A percentile compares a stretch with the other conserved stretches of the same genome.
Evolutionary conservation across 2,888 invertebrate genomes (phyloP).

Genomic region (Leptopilina drosophilae): DNA sequence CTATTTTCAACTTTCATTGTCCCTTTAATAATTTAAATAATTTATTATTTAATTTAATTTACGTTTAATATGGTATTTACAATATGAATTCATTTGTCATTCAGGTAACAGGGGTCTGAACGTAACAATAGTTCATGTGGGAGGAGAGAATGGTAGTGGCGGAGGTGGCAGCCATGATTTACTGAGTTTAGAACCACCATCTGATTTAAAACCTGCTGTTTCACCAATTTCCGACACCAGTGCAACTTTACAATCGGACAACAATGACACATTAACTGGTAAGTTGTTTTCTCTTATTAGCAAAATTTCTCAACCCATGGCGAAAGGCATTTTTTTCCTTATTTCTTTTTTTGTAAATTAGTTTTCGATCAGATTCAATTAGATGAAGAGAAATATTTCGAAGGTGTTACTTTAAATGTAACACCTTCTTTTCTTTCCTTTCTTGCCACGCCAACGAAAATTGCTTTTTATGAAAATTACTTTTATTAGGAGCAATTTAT

Average conservation of each 20-base stretch:
- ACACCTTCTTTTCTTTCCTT: too few relatives aligned
- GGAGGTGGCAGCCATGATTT: conserved; percentile 67
- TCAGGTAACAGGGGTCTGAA: conserved; percentile 75
- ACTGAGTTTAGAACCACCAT: conserved; percentile 70
- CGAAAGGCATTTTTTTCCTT: neutral
- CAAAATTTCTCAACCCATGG: neutral
- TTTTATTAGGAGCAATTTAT: too few relatives aligned
- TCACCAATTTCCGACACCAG: conserved; percentile 73
- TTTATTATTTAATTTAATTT: neutral
- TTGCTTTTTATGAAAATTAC: too few relatives aligned
- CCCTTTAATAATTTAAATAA: conserved; percentile 2
- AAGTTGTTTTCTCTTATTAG: conserved; percentile 30
- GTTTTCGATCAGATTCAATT: too few relatives aligned
- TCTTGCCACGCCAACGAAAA: too few relatives aligned
- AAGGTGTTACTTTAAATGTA: too few relatives aligned
- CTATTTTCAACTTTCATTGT: neutral
- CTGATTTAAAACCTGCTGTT: conserved; percentile 69
- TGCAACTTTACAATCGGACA: conserved; percentile 70
- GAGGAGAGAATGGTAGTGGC: conserved; percentile 63
- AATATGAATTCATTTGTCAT: conserved; percentile 53
- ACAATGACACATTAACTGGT: conserved; percentile 71
- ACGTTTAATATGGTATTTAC: conserved; percentile 40
- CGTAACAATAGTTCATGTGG: conserved; percentile 72
- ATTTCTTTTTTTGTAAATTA: too few relatives aligned
- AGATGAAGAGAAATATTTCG: too few relatives aligned